Evolutionary conservation across 2,113 vertebrate species (phyloP).

Genomic region (Bagarius yarrelli): DNA sequence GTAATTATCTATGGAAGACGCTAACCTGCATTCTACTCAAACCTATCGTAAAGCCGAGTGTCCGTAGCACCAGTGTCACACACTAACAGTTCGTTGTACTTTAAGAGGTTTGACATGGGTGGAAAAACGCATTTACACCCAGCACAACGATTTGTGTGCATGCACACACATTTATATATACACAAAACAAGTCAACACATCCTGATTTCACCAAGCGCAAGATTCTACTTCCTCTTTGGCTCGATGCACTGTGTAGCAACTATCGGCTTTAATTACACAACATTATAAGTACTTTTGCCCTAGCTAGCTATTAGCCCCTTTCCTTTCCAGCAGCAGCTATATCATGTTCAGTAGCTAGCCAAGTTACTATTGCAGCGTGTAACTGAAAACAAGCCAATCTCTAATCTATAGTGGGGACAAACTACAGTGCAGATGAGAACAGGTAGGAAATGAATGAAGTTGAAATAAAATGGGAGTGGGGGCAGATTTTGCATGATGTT

Average conservation of each 20-base stretch:
- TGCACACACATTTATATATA: background rate
- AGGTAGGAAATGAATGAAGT: background rate
- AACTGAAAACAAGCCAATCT: background rate
- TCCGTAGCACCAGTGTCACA: background rate
- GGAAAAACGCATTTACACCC: background rate
- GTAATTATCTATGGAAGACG: constrained; percentile 35
- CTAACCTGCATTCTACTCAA: background rate
- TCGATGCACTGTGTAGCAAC: background rate
- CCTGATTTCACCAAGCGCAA: background rate
- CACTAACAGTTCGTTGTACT: constrained; percentile 2
- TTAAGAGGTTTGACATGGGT: background rate
- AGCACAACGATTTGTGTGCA: background rate
- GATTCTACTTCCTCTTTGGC: background rate
- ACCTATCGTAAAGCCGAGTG: background rate
- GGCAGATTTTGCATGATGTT: background rate
- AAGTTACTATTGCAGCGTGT: background rate
- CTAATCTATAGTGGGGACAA: background rate
- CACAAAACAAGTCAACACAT: background rate
- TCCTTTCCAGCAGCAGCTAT: too few relatives aligned
- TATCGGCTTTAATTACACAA: background rate
- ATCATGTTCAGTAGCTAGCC: background rate
- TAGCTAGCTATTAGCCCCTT: background rate
- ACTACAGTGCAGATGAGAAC: background rate
- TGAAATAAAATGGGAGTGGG: background rate
- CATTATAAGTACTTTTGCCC: background rate